Evolutionary conservation across 2,113 vertebrate genomes (phyloP), one percentile per base, ranked within the genome.

Genomic region (Macrotus californicus): DNA sequence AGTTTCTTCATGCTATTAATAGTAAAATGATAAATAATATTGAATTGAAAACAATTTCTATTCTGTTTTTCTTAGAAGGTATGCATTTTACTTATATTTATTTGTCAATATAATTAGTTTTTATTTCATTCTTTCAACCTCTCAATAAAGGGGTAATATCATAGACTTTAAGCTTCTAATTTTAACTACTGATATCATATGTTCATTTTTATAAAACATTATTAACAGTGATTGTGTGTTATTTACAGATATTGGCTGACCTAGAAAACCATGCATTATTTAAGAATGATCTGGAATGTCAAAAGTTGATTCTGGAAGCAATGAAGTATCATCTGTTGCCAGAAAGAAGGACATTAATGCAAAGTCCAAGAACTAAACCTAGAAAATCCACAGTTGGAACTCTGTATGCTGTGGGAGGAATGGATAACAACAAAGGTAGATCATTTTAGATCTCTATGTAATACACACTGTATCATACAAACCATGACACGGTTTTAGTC

Each of bases 391-490:
- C 98, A 46, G 98, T 99, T 93, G 98, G 98, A 94, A 98, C 98
- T 41, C 95, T 99, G 75, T 99, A 98, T 95, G 98, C 98, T 67
- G 98, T 99, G 94, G 98, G 98, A 97, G 98, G 98, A 95, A 99
- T 99, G 98, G 98, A 99, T 97, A 98, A 98, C 96, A 99, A 98
- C 94, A 99, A 99, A 98, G 98, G 98, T 99, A 98, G 95, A n/a
- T 56, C 39, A 83, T 87, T 93, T 22, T 56, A 64, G 21, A 67
- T 69, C 4, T 46, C 3, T 72, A 88, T 2, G 50, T 24, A 19
- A 18, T 9, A 26, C 1, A 54, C 0, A 26, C 0, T 21, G 6
- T 50, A 29, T 46, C 66, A 31, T 31, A 19, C 66, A 31, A 26
- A 19, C 0, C 4, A 2, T 61, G 16, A 82, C 36, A 41, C 34